A percentile compares a stretch with the other conserved stretches of the same genome.
Conservation (phyloP, 2,797 vertebrate genomes). For the Steatocranus sp. region DNA sequence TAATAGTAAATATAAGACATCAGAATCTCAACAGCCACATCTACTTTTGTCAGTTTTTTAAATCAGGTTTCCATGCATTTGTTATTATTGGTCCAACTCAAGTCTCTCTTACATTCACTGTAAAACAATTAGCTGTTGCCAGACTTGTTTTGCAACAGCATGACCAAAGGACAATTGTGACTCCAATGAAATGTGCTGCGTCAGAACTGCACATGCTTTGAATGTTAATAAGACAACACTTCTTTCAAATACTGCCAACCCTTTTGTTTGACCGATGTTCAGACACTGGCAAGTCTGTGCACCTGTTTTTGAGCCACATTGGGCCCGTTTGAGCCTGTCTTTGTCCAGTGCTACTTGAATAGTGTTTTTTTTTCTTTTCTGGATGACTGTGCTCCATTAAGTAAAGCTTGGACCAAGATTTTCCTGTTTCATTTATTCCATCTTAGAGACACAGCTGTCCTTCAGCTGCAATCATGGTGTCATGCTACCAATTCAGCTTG, state of each 20-base stretch:
- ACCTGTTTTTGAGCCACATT: slow-evolving; percentile 17
- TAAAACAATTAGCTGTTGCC: slow-evolving; percentile 50
- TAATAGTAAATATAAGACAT: neutral
- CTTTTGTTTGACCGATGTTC: slow-evolving; percentile 17
- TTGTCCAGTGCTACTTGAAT: slow-evolving; percentile 5
- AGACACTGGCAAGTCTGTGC: slow-evolving; percentile 25
- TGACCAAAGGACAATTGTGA: slow-evolving; percentile 36
- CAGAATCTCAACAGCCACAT: neutral
- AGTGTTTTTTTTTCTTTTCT: neutral
- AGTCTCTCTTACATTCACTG: slow-evolving; percentile 28
- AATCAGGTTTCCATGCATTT: neutral
- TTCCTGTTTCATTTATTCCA: slow-evolving; percentile 1
- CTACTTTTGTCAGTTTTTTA: neutral
- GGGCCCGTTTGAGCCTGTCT: slow-evolving; percentile 19
- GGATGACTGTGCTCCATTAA: slow-evolving; percentile 4
- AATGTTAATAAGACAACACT: slow-evolving; percentile 49
- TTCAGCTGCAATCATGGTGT: neutral
- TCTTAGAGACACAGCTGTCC: neutral
- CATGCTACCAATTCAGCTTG: neutral
- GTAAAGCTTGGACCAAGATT: neutral
- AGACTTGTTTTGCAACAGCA: slow-evolving; percentile 36
- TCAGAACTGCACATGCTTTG: slow-evolving; percentile 51
- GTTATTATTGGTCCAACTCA: slow-evolving; percentile 10
- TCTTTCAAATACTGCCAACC: slow-evolving; percentile 53
- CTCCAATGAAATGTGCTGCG: slow-evolving; percentile 58